phyloP scores from a whole-genome alignment of 2,888 invertebrate species.

The Drosophila helvetica region DNA sequence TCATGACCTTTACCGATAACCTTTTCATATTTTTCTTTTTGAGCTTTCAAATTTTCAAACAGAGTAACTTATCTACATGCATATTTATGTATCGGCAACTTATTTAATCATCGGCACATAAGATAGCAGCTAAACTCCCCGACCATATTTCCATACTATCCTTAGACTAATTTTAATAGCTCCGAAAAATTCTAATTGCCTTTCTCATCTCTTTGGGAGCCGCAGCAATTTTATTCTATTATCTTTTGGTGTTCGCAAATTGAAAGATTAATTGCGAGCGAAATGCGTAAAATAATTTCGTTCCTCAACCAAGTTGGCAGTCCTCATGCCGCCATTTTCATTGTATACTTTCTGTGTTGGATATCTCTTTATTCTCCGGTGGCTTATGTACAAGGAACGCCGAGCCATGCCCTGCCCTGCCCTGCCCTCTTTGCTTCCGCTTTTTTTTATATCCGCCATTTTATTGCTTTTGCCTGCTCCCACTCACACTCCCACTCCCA shows the following conservation, averaged over 20 bases:
- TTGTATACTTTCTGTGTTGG: conserved; percentile 36
- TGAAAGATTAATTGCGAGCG: conserved; percentile 42
- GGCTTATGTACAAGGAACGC: conserved; percentile 28
- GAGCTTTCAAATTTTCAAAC: not conserved
- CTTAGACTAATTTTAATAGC: not conserved
- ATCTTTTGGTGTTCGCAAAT: conserved; percentile 33
- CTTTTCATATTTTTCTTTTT: not conserved
- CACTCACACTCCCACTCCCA: not conserved
- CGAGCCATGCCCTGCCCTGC: conserved; percentile 16
- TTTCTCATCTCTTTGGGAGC: not conserved
- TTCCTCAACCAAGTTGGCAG: conserved; percentile 14
- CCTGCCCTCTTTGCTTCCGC: conserved; percentile 24
- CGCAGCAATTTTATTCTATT: conserved; percentile 34
- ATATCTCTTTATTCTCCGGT: conserved; percentile 35
- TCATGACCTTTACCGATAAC: not conserved
- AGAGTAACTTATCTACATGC: not conserved
- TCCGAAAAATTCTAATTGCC: conserved; percentile 2
- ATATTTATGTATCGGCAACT: not conserved
- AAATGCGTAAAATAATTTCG: conserved; percentile 41
- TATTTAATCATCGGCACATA: not conserved
- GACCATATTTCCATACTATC: not conserved
- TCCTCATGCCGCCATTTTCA: conserved; percentile 27
- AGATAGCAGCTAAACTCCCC: no score
- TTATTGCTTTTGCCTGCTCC: conserved; percentile 50
- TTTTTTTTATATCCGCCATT: conserved; percentile 50